Base-by-base conservation (phyloP, 2,797 vertebrate species). In the Malurus splendens region DNA sequence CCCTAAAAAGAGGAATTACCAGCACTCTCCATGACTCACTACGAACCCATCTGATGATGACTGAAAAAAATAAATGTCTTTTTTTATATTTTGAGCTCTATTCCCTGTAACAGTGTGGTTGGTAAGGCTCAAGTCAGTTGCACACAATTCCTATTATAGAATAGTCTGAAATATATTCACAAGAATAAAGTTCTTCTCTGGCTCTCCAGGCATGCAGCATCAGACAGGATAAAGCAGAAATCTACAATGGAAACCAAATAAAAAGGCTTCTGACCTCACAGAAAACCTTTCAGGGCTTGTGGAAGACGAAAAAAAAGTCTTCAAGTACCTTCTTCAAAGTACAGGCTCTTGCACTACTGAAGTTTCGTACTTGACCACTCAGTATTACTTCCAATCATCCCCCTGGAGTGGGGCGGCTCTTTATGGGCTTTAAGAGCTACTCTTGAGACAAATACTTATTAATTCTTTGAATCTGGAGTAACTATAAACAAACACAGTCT, bases 341-440 rank as follows among this genome's bases (percentile, higher is more conserved):
- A 68, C 12, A 79, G 38, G 23, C 19, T 87, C 28, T 39, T 44
- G 28, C 41, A 42, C 33, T 54, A 42, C 18, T 6, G 4, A 50
- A 8, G 18, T 87, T 42, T 42, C 6, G 5, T 32, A 71, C 50
- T 1, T 47, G 22, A 70, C 12, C 30, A 36, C 15, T 42, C 18
- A 38, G 20, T 14, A 74, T 8, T 51, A 44, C 24, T 74, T 67
- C 52, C 18, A 32, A 18, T 56, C 33, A 77, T 4, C 19, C 2
- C 1, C 41, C 12, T 41, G 23, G 54, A 39, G 7, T 16, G 3
- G 2, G 6, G 6, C 12, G 1, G 0, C 7, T 67, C 86, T 55
- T 20, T 13, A 18, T 1, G 1, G 7, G 12, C 42, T 89, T 80
- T 80, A 77, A 66, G 44, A 76, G 47, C 28, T 28, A 55, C 3